Conservation (phyloP, 2,888 invertebrate genomes). For the Stratiomys singularior region DNA sequence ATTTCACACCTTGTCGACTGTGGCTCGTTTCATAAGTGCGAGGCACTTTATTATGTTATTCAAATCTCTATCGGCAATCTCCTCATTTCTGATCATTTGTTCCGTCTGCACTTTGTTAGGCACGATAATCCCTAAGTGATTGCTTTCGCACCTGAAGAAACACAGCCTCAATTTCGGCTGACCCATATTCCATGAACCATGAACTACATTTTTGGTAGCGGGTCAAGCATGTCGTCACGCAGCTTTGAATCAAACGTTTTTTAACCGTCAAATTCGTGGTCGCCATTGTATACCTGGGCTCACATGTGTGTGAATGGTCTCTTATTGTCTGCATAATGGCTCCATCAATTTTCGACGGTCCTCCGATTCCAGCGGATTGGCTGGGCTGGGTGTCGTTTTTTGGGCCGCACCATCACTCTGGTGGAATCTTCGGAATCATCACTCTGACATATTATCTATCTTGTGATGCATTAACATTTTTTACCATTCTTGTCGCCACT, state of each 20-base stretch:
- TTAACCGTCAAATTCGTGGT: background rate
- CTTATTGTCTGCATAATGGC: background rate
- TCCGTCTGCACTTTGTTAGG: constrained; percentile 14
- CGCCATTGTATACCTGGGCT: too few species aligned
- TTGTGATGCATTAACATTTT: constrained; percentile 31
- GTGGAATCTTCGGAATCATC: constrained; percentile 7
- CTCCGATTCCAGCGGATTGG: constrained; percentile 9
- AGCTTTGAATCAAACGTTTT: constrained; percentile 17
- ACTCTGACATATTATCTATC: constrained; percentile 4
- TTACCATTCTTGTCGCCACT: background rate
- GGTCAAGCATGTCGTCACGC: constrained; percentile 46
- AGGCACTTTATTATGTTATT: background rate
- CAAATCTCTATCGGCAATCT: background rate
- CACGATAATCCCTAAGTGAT: constrained; percentile 31
- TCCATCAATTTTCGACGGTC: constrained; percentile 20
- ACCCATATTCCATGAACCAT: constrained; percentile 38
- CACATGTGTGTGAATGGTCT: background rate
- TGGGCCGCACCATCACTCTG: constrained; percentile 3
- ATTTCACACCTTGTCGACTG: constrained; percentile 13
- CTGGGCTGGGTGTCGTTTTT: constrained; percentile 5
- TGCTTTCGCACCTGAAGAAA: constrained; percentile 28
- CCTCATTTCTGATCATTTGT: constrained; percentile 19
- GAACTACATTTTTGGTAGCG: constrained; percentile 28
- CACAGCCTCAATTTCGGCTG: constrained; percentile 21
- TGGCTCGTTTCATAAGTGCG: background rate